Evolutionary conservation across 2,797 vertebrate species (phyloP).

Genomic region (Rhinoraja longicauda): DNA sequence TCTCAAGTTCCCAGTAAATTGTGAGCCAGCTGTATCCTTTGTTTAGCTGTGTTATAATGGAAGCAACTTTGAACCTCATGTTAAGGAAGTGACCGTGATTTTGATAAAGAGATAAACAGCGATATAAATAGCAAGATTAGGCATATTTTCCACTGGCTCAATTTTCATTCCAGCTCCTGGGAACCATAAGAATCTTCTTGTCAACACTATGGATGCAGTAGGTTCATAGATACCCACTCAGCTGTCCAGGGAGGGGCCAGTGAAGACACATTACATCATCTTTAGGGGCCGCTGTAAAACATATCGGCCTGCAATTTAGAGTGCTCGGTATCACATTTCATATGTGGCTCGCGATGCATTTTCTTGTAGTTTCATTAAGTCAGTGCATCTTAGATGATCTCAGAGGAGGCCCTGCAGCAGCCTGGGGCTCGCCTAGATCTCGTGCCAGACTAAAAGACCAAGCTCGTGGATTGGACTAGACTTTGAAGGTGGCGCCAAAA

Average conservation of each 20-base stretch:
- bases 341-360: too few species aligned
- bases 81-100: not conserved
- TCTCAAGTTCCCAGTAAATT: conserved; percentile 38
- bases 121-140: not conserved
- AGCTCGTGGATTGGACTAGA: too few species aligned
- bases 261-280: not conserved
- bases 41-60: conserved; percentile 48
- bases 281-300: not conserved
- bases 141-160: not conserved
- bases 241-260: not conserved
- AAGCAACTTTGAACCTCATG: conserved; percentile 28
- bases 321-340: too few species aligned
- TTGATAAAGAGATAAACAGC: not conserved
- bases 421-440: too few species aligned
- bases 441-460: too few species aligned
- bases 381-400: too few species aligned
- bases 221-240: not conserved
- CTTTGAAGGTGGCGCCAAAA: too few species aligned
- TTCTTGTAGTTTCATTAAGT: too few species aligned
- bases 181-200: not conserved
- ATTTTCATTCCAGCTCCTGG: not conserved
- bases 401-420: too few species aligned
- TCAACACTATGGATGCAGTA: not conserved
- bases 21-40: conserved; percentile 56
- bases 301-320: not conserved